Base-by-base conservation (phyloP, 1,140 invertebrate species). In the Drosophila saltans region DNA sequence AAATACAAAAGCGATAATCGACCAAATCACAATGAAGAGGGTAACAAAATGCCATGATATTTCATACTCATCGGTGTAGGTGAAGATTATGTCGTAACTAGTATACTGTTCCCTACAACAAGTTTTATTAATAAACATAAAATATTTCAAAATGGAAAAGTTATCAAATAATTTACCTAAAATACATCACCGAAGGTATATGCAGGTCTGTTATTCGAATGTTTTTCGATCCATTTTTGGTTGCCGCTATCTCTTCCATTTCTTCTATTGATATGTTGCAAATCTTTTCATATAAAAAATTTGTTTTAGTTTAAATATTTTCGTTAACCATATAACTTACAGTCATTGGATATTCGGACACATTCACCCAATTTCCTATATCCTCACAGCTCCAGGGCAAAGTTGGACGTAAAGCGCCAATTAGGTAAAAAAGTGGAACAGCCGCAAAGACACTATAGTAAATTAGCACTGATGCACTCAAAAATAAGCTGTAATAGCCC, bases 311-410 rank as follows among this genome's bases (percentile, higher is more conserved):
- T 16, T 16, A 16, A 16, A 16, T 16, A 16, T 16, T 16, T 16
- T 16, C 16, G 16, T 16, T 16, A 16, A 16, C 16, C 0, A 16
- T 16, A 16, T 16, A 16, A 16, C 59, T 57, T 45, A 83, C 80
- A 1, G 76, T 88, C n/a, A 48, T 59, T 5, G 8, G 28, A 0
- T 41, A 28, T 2, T n/a, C 1, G 10, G 60, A 33, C 1, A 21
- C 0, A 57, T 78, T 78, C 0, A 16, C 10, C 39, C 72, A 79
- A 0, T 66, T 2, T 1, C 41, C n/a, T 0, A 81, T 7, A 5
- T 21, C 86, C 24, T 92, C 91, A 21, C 91, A 92, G 21, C 79
- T 84, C 91, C 91, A 92, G 3, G 91, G 91, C 41, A 92, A 3
- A 7, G 79, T 89, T 7, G 91, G 82, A 3, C 78, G 67, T 1